Conservation (phyloP, 64 coral and sea anemone genomes). For the Orbicella faveolata region DNA sequence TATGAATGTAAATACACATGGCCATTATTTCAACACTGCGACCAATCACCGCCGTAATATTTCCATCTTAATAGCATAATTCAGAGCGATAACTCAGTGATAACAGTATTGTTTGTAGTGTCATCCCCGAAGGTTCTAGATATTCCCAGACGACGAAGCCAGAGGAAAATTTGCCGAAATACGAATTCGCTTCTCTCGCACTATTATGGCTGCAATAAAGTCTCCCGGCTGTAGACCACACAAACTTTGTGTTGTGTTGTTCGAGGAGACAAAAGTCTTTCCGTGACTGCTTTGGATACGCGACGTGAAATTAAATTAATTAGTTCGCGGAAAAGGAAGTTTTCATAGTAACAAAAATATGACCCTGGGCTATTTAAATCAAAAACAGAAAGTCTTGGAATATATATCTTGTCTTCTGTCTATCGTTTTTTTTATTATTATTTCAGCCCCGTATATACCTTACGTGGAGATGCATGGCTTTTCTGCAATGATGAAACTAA, state of each 20-base stretch:
- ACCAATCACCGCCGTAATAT: neutral
- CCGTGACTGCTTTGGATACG: neutral
- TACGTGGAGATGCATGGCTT: neutral
- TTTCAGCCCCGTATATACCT: neutral
- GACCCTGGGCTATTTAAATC: neutral
- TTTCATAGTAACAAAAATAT: neutral
- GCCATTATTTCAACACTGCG: slow-evolving; percentile 9
- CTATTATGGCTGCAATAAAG: neutral
- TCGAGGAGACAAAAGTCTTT: neutral
- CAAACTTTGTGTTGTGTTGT: neutral
- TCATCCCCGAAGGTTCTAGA: slow-evolving; percentile 14
- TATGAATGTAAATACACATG: slow-evolving; percentile 6
- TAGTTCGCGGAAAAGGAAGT: slow-evolving; percentile 2
- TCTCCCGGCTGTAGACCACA: neutral
- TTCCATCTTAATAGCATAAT: neutral
- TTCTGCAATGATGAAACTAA: neutral
- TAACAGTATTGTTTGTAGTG: neutral
- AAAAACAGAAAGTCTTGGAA: neutral
- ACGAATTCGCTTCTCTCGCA: neutral
- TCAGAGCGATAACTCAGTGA: neutral
- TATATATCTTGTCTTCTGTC: neutral
- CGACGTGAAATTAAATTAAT: neutral
- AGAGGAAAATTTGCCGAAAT: neutral
- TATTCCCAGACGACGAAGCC: neutral
- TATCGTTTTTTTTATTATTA: neutral